Evolutionary conservation across 2,888 invertebrate genomes (phyloP).

Genomic region (Zele albiditarsus): DNA sequence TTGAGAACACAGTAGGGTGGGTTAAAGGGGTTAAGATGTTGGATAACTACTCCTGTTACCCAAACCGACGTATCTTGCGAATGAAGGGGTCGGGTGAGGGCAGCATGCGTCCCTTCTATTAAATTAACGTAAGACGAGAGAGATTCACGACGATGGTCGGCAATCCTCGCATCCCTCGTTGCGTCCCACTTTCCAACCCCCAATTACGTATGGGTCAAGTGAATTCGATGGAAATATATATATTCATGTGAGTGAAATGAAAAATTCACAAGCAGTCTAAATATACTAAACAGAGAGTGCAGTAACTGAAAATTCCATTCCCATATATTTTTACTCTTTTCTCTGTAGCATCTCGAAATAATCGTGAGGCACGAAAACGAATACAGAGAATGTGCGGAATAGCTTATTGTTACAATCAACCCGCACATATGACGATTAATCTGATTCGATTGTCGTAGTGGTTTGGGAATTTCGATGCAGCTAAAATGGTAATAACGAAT

Average conservation of each 20-base stretch:
- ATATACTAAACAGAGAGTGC: not conserved
- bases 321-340: not conserved
- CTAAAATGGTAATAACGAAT: not conserved
- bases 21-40: constrained; percentile 58
- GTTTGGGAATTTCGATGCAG: not conserved
- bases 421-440: constrained; percentile 50
- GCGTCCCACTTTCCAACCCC: not conserved
- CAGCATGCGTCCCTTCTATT: constrained; percentile 69
- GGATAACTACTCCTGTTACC: constrained; percentile 68
- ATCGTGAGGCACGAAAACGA: constrained; percentile 35
- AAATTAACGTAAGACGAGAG: constrained; percentile 65
- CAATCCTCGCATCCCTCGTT: constrained; percentile 43
- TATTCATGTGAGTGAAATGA: constrained; percentile 20
- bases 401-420: constrained; percentile 42
- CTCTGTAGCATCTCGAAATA: not conserved
- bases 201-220: constrained; percentile 56
- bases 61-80: constrained; percentile 58
- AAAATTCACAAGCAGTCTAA: constrained; percentile 2
- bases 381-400: constrained; percentile 40
- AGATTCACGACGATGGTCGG: constrained; percentile 57
- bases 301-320: constrained; percentile 9
- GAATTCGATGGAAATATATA: constrained; percentile 53
- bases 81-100: constrained; percentile 56
- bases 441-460: constrained; percentile 40
- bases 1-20: constrained; percentile 54